phyloP scores from a whole-genome alignment of 2,888 invertebrate species.

The Exephanes ischioxanthus region DNA sequence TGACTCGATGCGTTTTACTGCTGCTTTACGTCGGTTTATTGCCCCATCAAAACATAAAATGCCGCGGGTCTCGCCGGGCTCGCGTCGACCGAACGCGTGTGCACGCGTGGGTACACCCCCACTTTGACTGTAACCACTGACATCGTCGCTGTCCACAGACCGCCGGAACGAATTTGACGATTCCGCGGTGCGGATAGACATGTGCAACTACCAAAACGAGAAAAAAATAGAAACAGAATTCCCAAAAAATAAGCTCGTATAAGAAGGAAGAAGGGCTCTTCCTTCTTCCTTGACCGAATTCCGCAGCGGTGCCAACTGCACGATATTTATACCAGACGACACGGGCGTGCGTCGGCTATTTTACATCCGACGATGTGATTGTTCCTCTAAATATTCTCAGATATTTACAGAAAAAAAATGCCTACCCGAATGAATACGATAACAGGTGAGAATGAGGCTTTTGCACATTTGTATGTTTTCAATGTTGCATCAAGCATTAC shows the following conservation, averaged over 20 bases:
- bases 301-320: not conserved
- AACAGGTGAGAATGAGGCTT: constrained; percentile 1
- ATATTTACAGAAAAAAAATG: not conserved
- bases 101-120: constrained; percentile 82
- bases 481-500: constrained; percentile 14
- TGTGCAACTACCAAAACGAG: not conserved
- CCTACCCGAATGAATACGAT: not conserved
- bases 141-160: constrained; percentile 69
- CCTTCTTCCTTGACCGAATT: constrained; percentile 30
- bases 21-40: constrained; percentile 85
- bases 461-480: constrained; percentile 18
- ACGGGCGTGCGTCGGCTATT: constrained; percentile 18
- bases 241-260: constrained; percentile 12
- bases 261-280: not conserved
- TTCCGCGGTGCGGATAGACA: constrained; percentile 67
- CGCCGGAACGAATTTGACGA: constrained; percentile 72
- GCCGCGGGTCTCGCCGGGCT: constrained; percentile 74
- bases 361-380: constrained; percentile 11
- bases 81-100: constrained; percentile 73
- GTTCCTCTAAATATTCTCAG: constrained; percentile 15
- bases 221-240: constrained; percentile 5
- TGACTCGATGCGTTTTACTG: constrained; percentile 85
- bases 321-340: constrained; percentile 2
- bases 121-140: constrained; percentile 77
- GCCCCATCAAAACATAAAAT: constrained; percentile 85